phyloP scores from a whole-genome alignment of 2,113 vertebrate species.

The Ancistrus triradiatus region DNA sequence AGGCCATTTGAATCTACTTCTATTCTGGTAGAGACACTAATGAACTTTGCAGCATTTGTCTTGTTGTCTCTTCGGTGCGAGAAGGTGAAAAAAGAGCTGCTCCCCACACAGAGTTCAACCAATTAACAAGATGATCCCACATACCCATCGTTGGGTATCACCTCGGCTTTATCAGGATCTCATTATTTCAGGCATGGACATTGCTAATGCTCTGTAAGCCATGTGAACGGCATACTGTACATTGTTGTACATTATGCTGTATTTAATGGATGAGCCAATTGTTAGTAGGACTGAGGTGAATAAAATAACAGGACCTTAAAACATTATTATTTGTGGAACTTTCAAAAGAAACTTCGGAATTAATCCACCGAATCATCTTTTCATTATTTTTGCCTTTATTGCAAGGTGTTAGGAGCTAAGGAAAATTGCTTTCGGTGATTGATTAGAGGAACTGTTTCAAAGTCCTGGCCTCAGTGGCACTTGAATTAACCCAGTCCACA shows the following conservation, averaged over 20 bases:
- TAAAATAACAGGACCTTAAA: conserved; percentile 25
- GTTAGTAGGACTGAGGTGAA: conserved; percentile 28
- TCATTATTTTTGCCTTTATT: conserved; percentile 39
- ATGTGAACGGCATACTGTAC: conserved; percentile 6
- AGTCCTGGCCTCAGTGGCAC: conserved; percentile 39
- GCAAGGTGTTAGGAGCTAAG: conserved; percentile 40
- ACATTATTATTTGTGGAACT: conserved; percentile 36
- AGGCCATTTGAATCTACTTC: conserved; percentile 44
- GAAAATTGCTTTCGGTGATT: conserved; percentile 42
- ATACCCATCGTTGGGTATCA: not conserved
- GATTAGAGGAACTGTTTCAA: conserved; percentile 45
- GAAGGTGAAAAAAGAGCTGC: not conserved
- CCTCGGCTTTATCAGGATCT: conserved; percentile 13
- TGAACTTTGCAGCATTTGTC: conserved; percentile 55
- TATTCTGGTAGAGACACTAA: conserved; percentile 52
- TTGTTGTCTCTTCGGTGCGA: conserved; percentile 43
- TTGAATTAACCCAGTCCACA: conserved; percentile 42
- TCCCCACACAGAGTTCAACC: not conserved
- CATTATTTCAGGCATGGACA: conserved; percentile 24
- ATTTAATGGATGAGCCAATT: conserved; percentile 24
- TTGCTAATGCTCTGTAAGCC: conserved; percentile 1
- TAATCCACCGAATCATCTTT: conserved; percentile 45
- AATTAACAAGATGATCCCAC: conserved; percentile 20
- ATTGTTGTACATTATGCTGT: not conserved
- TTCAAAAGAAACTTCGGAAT: conserved; percentile 34